Base-by-base conservation (phyloP, 2,888 invertebrate species). In the Ceraclea dissimilis region DNA sequence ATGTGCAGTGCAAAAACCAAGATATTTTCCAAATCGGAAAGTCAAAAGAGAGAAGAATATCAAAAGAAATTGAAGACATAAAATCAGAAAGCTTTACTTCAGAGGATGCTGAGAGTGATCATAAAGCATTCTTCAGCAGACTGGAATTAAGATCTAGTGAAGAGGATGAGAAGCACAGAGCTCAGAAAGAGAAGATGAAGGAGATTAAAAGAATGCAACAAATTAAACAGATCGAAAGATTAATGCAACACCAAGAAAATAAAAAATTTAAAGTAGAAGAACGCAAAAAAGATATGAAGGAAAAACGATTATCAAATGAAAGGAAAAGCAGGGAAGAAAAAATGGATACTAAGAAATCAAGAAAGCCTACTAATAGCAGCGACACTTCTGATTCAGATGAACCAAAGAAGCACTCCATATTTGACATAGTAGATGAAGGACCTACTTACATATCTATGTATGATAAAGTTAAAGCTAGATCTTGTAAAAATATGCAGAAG, bases 361-460 rank as follows among this genome's bases (percentile, higher is more conserved):
- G 73, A 47, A 74, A 73, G 64, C 60, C 68, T 1, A 69, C 69
- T 11, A 79, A 84, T 56, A 84, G 82, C 65, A 82, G 84, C 16
- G 85, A 84, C 51, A 82, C 77, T 60, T 83, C 85, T 2, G 89
- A 89, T 70, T 86, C 88, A 6, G 90, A 89, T 67, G 88, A 87
- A 69, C 88, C 86, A 51, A 91, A 90, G 70, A 90, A 91, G 70
- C 92, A 91, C 76, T 93, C 92, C 54, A 92, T 93, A 67, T 93
- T 93, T 70, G 92, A 92, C 68, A 91, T 93, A 57, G 84, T 90
- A 47, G 88, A 90, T 67, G 92, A 92, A 67, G 92, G 88, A 58
- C 93, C 93, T 1, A 85, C 88, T 10, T 94, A 93, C 68, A 91
- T 94, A 59, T 95, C 95, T 10, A 97, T 97, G 96, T 97, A 97